These are phyloP conservation scores for Platycheirus rosarum DNA, from an alignment of 2,888 invertebrate genomes.

Conservation along the genomic window DNA sequence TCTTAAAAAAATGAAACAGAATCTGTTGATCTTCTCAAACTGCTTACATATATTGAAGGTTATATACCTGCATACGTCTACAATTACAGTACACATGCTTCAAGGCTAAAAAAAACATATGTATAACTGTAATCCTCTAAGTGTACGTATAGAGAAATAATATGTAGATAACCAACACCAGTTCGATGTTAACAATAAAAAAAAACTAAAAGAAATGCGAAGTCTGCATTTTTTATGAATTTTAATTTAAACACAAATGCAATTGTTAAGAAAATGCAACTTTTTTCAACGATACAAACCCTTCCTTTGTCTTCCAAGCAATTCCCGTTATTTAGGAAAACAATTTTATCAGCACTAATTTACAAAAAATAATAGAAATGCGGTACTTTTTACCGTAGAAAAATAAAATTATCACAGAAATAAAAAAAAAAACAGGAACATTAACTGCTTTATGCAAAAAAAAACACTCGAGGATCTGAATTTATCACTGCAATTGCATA, in stretches of 20 bases:
- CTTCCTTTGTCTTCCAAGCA: slow-evolving; percentile 30
- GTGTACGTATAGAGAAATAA: no score
- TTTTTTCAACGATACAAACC: slow-evolving; percentile 46
- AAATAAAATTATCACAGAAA: neutral
- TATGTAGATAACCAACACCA: no score
- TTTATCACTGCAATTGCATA: slow-evolving; percentile 13
- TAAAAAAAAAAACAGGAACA: slow-evolving; percentile 5
- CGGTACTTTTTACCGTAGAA: slow-evolving; percentile 18
- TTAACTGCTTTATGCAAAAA: slow-evolving; percentile 7
- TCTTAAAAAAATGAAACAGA: no score
- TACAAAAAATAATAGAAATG: neutral
- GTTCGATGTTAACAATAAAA: no score
- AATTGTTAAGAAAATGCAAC: neutral
- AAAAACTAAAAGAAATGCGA: neutral
- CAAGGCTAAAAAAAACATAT: no score
- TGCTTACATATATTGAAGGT: no score
- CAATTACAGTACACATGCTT: no score
- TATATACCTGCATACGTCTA: no score
- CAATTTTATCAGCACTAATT: neutral
- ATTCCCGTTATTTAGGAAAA: neutral
- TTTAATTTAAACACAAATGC: neutral
- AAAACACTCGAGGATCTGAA: slow-evolving; percentile 3
- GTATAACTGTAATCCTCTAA: no score
- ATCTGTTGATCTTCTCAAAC: no score
- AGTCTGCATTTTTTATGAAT: neutral